A percentile compares a stretch with the other conserved stretches of the same genome.
phyloP scores from a whole-genome alignment of 2,888 invertebrate genomes.

The Cheiracanthium punctorium region DNA sequence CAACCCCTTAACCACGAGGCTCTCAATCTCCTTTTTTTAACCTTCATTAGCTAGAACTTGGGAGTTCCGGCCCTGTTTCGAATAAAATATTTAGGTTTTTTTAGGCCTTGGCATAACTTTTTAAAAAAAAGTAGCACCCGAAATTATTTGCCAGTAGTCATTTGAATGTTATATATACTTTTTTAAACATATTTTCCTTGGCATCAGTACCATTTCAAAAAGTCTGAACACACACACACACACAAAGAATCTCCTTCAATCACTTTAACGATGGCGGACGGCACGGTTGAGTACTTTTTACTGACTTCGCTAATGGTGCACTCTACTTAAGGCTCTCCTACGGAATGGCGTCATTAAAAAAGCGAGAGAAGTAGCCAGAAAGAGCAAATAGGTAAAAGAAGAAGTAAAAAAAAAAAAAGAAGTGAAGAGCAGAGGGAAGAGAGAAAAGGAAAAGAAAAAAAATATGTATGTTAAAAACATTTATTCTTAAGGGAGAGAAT shows the following conservation, averaged over 20 bases:
- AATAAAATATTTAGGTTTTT: no score
- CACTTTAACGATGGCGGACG: constrained; percentile 15
- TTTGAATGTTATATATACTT: no score
- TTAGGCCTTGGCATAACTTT: no score
- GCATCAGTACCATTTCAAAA: no score
- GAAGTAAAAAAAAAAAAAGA: neutral
- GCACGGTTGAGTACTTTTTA: neutral
- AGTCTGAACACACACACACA: no score
- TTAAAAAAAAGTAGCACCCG: no score
- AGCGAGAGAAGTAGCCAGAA: constrained; percentile 15
- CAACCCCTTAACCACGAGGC: no score
- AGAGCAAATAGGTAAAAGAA: neutral
- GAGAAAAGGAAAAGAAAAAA: neutral
- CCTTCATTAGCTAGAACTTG: no score
- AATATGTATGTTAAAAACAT: constrained; percentile 7
- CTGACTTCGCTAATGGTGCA: constrained; percentile 18
- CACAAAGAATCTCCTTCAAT: neutral
- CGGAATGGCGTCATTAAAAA: neutral
- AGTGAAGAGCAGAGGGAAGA: neutral
- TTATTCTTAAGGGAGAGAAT: neutral
- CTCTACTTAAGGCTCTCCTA: constrained; percentile 22
- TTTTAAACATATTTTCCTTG: no score
- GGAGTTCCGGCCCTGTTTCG: no score
- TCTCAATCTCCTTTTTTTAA: no score
- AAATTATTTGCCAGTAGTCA: no score